A percentile compares a stretch with the other conserved stretches of the same genome.
phyloP scores from a whole-genome alignment of 2,888 invertebrate species.

The Megastigmus dorsalis region DNA sequence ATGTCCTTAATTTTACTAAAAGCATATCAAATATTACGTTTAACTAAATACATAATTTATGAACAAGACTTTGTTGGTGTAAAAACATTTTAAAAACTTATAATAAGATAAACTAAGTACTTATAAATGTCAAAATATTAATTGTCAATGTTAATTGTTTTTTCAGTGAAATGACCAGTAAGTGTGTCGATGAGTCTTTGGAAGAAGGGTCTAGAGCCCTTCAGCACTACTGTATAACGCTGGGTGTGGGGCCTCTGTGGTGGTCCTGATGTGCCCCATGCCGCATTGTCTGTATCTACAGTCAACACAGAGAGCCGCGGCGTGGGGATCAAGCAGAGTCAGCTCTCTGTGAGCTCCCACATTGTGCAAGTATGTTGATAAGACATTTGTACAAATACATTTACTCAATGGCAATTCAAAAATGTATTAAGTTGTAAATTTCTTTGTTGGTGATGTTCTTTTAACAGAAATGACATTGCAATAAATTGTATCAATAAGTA shows the following conservation, averaged over 20 bases:
- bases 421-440: too few species aligned
- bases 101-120: too few species aligned
- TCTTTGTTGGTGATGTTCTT: too few species aligned
- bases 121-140: too few species aligned
- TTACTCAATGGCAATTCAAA: too few species aligned
- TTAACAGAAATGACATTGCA: too few species aligned
- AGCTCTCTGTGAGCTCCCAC: slow-evolving; percentile 80
- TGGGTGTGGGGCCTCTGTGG: slow-evolving; percentile 99
- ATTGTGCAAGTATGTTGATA: slow-evolving; percentile 73
- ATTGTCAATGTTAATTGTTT: background rate
- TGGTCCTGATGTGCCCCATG: slow-evolving; percentile 99
- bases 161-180: slow-evolving; percentile 70
- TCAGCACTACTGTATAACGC: slow-evolving; percentile 81
- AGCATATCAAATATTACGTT: too few species aligned
- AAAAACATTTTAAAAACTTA: too few species aligned
- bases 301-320: slow-evolving; percentile 82
- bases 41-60: too few species aligned
- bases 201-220: slow-evolving; percentile 69
- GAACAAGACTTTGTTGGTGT: too few species aligned
- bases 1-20: too few species aligned
- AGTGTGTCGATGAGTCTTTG: slow-evolving; percentile 68
- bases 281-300: slow-evolving; percentile 80
- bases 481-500: too few species aligned
- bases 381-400: background rate
- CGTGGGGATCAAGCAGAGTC: slow-evolving; percentile 81